Conservation (phyloP, 2,888 invertebrate genomes). For the Aleiodes testaceus region DNA sequence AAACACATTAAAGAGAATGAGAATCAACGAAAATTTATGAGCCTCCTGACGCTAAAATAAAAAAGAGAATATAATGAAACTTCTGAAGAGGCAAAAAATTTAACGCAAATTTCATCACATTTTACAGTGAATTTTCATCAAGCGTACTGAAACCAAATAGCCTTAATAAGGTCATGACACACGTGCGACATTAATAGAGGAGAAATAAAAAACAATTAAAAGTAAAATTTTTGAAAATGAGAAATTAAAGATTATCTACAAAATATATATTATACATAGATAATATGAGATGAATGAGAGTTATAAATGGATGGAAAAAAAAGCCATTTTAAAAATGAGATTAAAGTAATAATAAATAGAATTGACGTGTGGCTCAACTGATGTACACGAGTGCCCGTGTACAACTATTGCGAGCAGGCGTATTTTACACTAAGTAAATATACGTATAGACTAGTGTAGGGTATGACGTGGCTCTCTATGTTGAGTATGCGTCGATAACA, state of each 20-base stretch:
- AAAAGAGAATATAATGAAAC: too few species aligned
- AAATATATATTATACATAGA: slow-evolving; percentile 42
- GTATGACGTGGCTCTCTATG: slow-evolving; percentile 35
- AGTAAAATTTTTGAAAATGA: slow-evolving; percentile 44
- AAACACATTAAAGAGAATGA: background rate
- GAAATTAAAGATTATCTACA: slow-evolving; percentile 44
- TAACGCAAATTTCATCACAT: background rate
- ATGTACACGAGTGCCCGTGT: slow-evolving; percentile 34
- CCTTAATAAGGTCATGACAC: slow-evolving; percentile 50
- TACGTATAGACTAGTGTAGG: slow-evolving; percentile 37
- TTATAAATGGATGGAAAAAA: slow-evolving; percentile 28
- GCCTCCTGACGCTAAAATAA: background rate
- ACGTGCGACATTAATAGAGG: slow-evolving; percentile 43
- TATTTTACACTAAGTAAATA: slow-evolving; percentile 36
- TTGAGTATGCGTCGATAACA: slow-evolving; percentile 45
- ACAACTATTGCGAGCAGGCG: slow-evolving; percentile 35
- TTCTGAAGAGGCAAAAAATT: background rate
- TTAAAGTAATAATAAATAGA: slow-evolving; percentile 14
- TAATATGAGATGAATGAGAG: slow-evolving; percentile 15
- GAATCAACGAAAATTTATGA: slow-evolving; percentile 38
- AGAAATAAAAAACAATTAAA: slow-evolving; percentile 47
- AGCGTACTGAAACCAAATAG: slow-evolving; percentile 45
- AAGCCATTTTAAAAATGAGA: too few species aligned
- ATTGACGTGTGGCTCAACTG: slow-evolving; percentile 35
- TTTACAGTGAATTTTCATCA: slow-evolving; percentile 33